Conservation (phyloP, 2,113 vertebrate genomes). For the Mormyrus lacerda region DNA sequence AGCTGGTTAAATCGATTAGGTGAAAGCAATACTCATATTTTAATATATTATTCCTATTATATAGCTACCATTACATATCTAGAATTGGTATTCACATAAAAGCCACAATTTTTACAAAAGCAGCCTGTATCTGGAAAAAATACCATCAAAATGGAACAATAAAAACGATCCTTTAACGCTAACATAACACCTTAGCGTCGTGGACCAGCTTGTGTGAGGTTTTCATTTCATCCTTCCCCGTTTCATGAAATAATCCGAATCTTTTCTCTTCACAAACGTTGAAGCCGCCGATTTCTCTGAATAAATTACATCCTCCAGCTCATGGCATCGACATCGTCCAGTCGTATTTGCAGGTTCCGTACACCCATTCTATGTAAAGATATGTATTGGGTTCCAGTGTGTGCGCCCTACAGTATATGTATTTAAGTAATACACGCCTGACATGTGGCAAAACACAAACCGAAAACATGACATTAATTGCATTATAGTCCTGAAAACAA, state of each 20-base stretch:
- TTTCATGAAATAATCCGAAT: conserved; percentile 11
- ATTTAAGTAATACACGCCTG: background rate
- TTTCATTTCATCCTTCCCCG: background rate
- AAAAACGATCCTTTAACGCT: background rate
- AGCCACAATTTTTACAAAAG: background rate
- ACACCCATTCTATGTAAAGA: conserved; percentile 9
- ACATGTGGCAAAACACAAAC: background rate
- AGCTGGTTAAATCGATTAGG: background rate
- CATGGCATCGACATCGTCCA: background rate
- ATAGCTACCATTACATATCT: background rate
- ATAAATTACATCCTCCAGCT: background rate
- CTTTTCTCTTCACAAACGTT: background rate
- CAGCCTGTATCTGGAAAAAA: conserved; percentile 1
- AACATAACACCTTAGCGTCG: background rate
- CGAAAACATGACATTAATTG: background rate
- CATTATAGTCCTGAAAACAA: background rate
- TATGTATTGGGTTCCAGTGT: background rate
- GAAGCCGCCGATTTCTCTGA: background rate
- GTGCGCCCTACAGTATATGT: background rate
- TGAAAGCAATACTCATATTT: background rate
- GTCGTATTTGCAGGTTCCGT: background rate
- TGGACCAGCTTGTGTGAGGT: background rate
- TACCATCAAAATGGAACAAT: background rate
- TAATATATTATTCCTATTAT: background rate
- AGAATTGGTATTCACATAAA: background rate